Evolutionary conservation across 1,140 invertebrate genomes (phyloP).

Genomic region (Diorhabda elongata): DNA sequence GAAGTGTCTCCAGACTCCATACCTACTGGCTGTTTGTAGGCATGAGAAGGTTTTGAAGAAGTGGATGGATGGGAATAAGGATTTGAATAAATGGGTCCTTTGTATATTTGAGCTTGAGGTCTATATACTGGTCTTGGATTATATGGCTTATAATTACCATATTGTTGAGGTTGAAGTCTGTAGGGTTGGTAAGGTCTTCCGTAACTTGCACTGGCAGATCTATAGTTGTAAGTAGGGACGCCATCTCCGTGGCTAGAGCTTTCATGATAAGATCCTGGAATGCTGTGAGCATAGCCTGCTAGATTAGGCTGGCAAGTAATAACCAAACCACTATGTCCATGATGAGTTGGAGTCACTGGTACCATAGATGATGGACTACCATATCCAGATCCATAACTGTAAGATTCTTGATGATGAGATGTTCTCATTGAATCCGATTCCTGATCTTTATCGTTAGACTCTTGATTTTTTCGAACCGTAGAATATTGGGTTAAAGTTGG

Average conservation of each 20-base stretch:
- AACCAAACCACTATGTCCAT: constrained; percentile 39
- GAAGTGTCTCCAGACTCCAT: no score
- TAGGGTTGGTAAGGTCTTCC: constrained; percentile 20
- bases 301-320: constrained; percentile 46
- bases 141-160: constrained; percentile 19
- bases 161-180: constrained; percentile 17
- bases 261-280: constrained; percentile 13
- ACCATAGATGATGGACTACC: no score
- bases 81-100: constrained; percentile 5
- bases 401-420: constrained; percentile 2
- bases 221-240: constrained; percentile 23
- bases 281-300: constrained; percentile 38
- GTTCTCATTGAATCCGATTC: background rate
- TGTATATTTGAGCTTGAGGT: constrained; percentile 10
- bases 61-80: constrained; percentile 16
- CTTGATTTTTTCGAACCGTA: background rate
- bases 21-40: background rate
- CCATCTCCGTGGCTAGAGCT: constrained; percentile 7
- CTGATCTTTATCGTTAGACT: background rate
- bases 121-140: constrained; percentile 14
- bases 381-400: background rate
- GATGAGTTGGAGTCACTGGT: constrained; percentile 6
- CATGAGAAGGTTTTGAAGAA: background rate
- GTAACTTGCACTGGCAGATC: constrained; percentile 20
- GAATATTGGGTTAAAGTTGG: background rate